Evolutionary conservation across 2,888 invertebrate species (phyloP).

Genomic region (Sphaerophoria taeniata): DNA sequence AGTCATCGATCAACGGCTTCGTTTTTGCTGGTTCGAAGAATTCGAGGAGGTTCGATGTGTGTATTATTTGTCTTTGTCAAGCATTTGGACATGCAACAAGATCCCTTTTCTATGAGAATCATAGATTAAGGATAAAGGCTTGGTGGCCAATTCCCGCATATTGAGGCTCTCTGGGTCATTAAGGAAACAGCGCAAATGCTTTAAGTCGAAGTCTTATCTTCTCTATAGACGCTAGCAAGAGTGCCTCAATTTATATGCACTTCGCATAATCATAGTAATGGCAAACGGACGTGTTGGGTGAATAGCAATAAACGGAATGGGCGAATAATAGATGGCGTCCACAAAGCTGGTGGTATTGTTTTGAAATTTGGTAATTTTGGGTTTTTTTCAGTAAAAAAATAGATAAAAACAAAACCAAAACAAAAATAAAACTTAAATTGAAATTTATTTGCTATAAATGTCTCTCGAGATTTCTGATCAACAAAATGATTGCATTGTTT

Average conservation of each 20-base stretch:
- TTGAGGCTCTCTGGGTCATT: slow-evolving; percentile 9
- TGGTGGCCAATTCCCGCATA: neutral
- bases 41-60: slow-evolving; percentile 23
- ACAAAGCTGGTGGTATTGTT: slow-evolving; percentile 47
- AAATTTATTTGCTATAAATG: slow-evolving; percentile 20
- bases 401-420: slow-evolving; percentile 23
- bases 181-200: neutral
- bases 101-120: slow-evolving; percentile 6
- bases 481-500: slow-evolving; percentile 31
- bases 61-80: neutral
- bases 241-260: slow-evolving; percentile 42
- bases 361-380: slow-evolving; percentile 43
- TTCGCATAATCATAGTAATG: slow-evolving; percentile 52
- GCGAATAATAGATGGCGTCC: slow-evolving; percentile 15
- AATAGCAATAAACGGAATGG: slow-evolving; percentile 59
- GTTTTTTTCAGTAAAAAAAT: slow-evolving; percentile 33
- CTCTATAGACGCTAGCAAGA: slow-evolving; percentile 1
- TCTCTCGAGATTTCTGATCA: slow-evolving; percentile 22
- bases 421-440: slow-evolving; percentile 7
- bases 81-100: neutral
- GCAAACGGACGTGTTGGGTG: slow-evolving; percentile 67
- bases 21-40: slow-evolving; percentile 61
- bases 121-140: slow-evolving; percentile 25
- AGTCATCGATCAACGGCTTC: slow-evolving; percentile 49
- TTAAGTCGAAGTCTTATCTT: neutral